Percentiles rank a stretch among this genome's conserved stretches.
Evolutionary conservation across 2,113 vertebrate genomes (phyloP).

Genomic region (Nycticebus coucang): DNA sequence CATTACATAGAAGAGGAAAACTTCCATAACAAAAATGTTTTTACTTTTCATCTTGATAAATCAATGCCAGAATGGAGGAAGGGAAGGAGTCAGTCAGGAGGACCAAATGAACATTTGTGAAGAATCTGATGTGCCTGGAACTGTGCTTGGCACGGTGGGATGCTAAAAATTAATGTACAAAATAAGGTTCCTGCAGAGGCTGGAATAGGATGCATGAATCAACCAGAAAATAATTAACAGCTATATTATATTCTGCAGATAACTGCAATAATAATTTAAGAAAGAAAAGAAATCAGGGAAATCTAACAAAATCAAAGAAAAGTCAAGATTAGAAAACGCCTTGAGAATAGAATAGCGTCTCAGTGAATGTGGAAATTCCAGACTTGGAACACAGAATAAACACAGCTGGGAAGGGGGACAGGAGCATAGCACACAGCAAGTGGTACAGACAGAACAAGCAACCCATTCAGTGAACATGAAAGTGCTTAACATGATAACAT

Average conservation of each 20-base stretch:
- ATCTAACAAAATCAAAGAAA: neutral
- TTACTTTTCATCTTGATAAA: slow-evolving; percentile 13
- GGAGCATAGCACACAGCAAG: neutral
- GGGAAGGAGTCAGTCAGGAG: neutral
- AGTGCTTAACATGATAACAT: neutral
- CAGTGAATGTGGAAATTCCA: neutral
- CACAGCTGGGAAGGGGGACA: neutral
- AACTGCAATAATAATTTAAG: neutral
- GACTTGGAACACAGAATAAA: neutral
- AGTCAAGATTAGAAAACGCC: neutral
- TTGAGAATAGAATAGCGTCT: neutral
- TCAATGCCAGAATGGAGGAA: neutral
- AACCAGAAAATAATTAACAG: neutral
- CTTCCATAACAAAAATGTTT: neutral
- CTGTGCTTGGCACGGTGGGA: neutral
- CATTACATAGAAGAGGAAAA: neutral
- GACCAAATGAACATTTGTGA: neutral
- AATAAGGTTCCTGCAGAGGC: neutral
- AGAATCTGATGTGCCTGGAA: neutral
- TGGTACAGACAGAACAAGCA: neutral
- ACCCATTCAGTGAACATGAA: neutral
- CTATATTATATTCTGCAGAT: neutral
- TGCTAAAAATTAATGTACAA: neutral
- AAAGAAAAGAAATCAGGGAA: neutral
- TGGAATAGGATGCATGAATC: neutral